Conservation (phyloP, 2,113 vertebrate genomes). For the Boulengeromyrus knoepffleri region DNA sequence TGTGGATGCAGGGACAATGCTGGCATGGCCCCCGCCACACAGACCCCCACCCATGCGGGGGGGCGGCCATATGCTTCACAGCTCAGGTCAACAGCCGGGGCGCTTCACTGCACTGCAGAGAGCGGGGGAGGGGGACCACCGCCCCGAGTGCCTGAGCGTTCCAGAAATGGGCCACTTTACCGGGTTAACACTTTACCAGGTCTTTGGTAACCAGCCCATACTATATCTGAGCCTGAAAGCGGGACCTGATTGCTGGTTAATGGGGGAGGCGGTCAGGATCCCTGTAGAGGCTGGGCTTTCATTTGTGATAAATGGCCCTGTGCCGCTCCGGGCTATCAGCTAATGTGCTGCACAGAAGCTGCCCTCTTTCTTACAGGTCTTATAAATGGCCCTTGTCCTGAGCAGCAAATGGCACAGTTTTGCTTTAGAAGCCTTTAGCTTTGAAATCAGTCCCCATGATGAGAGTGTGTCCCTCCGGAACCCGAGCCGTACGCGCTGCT, state of each 20-base stretch:
- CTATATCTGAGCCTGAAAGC: not conserved
- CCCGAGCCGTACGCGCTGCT: not conserved
- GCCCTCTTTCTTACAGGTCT: not conserved
- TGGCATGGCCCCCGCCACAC: not conserved
- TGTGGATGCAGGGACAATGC: not conserved
- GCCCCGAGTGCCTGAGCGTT: not conserved
- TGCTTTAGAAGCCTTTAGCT: not conserved
- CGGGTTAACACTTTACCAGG: not conserved
- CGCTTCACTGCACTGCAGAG: not conserved
- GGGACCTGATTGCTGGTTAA: not conserved
- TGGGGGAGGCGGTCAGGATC: not conserved
- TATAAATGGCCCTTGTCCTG: not conserved
- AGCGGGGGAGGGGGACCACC: not conserved
- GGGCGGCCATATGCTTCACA: not conserved
- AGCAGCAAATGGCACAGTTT: not conserved
- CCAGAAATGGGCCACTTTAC: not conserved
- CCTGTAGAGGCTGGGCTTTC: not conserved
- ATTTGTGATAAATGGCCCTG: not conserved
- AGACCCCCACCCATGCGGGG: not conserved
- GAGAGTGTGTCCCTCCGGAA: not conserved
- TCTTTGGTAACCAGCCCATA: not conserved
- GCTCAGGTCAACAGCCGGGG: not conserved
- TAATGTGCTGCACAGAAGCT: not conserved
- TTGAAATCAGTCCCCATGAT: not conserved
- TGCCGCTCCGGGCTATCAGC: not conserved